Evolutionary conservation across 2,888 invertebrate species (phyloP).

Genomic region (Platynereis dumerilii): DNA sequence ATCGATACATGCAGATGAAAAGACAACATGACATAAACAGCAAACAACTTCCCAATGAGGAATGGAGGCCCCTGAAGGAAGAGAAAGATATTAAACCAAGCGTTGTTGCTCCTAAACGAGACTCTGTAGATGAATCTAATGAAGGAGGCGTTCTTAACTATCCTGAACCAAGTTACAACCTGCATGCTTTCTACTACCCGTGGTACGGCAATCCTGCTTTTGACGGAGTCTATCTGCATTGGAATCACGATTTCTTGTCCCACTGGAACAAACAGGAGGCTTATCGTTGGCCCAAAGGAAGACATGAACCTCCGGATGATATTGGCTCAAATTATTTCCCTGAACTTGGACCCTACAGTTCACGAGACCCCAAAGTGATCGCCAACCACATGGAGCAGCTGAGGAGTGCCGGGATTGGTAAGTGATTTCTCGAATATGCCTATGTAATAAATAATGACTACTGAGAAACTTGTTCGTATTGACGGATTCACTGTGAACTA

Average conservation of each 20-base stretch:
- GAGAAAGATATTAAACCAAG: too few relatives aligned
- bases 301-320: constrained; percentile 68
- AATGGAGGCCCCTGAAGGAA: too few relatives aligned
- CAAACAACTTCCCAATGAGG: too few relatives aligned
- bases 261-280: constrained; percentile 61
- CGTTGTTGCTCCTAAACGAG: too few relatives aligned
- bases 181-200: constrained; percentile 65
- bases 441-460: too few relatives aligned
- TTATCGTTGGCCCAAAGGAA: constrained; percentile 65
- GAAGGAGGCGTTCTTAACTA: too few relatives aligned
- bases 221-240: constrained; percentile 60
- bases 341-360: constrained; percentile 68
- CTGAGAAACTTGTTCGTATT: too few relatives aligned
- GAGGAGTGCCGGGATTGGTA: constrained; percentile 68
- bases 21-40: too few relatives aligned
- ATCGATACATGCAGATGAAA: too few relatives aligned
- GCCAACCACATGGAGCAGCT: constrained; percentile 71
- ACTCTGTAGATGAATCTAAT: too few relatives aligned
- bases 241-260: constrained; percentile 62
- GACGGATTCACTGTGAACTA: too few relatives aligned
- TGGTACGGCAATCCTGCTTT: constrained; percentile 61
- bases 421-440: not conserved
- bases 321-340: constrained; percentile 69
- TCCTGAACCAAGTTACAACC: constrained; percentile 47
- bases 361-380: constrained; percentile 66